Conservation (phyloP, 2,797 vertebrate species). For the Tympanoctomys barrerae region DNA sequence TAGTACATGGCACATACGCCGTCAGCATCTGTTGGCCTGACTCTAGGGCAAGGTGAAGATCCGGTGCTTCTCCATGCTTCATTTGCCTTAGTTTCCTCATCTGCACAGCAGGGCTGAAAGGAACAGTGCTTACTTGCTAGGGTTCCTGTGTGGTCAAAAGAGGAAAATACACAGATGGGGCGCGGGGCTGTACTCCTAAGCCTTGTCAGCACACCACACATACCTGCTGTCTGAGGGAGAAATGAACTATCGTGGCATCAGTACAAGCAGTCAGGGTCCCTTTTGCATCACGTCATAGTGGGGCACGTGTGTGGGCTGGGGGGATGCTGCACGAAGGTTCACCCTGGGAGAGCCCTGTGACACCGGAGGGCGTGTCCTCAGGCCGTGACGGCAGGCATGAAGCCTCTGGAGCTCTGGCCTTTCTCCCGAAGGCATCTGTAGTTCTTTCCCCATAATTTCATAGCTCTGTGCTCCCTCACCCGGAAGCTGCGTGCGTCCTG, state of each 20-base stretch:
- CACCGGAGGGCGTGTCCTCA: fast-evolving
- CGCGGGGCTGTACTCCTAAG: background rate
- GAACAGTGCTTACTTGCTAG: background rate
- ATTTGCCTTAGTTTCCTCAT: background rate
- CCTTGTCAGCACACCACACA: background rate
- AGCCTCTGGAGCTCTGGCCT: background rate
- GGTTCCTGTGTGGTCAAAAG: background rate
- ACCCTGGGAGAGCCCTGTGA: fast-evolving
- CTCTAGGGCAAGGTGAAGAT: background rate
- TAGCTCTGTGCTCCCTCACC: background rate
- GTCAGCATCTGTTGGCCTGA: fast-evolving
- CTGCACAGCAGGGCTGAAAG: too few relatives aligned
- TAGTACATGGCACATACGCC: too few relatives aligned
- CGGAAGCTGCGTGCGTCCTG: background rate
- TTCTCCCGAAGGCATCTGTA: too few relatives aligned
- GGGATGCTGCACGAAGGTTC: fast-evolving
- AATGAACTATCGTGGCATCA: fast-evolving
- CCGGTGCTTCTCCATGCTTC: background rate
- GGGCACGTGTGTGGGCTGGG: background rate
- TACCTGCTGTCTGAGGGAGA: too few relatives aligned
- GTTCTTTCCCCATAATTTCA: background rate
- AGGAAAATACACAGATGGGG: background rate
- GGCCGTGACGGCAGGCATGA: fast-evolving
- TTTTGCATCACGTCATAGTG: background rate
- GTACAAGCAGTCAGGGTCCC: background rate